These are phyloP conservation scores for Eubasilissa regina DNA, from an alignment of 1,140 invertebrate species.

Conservation along the genomic window DNA sequence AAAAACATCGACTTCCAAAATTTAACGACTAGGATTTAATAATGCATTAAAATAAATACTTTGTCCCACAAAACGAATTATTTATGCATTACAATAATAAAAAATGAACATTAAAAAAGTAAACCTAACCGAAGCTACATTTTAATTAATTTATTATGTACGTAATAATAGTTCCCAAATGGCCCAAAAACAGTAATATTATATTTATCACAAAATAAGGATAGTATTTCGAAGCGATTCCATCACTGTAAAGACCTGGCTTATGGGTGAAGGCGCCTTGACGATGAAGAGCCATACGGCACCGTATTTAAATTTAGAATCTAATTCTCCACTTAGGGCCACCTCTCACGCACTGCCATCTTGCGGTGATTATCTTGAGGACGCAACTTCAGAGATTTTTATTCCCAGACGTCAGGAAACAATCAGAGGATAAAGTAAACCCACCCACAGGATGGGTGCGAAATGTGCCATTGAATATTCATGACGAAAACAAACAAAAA, in stretches of 20 bases:
- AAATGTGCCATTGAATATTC: neutral
- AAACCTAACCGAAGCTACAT: no score
- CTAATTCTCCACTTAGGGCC: constrained; percentile 49
- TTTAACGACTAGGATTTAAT: no score
- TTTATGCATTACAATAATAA: no score
- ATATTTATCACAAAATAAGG: no score
- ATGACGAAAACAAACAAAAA: neutral
- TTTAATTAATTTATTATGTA: no score
- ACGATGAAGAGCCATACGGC: constrained; percentile 52
- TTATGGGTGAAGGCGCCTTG: constrained; percentile 26
- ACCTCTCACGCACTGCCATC: constrained; percentile 32
- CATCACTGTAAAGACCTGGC: neutral
- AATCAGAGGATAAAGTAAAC: constrained; percentile 18
- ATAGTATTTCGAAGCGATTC: neutral
- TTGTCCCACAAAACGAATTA: no score
- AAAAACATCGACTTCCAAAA: no score
- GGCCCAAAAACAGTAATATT: no score
- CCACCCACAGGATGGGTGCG: neutral
- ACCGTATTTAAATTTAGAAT: constrained; percentile 56
- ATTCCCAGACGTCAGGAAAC: constrained; percentile 12
- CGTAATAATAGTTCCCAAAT: no score
- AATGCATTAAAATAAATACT: no score
- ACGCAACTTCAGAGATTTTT: constrained; percentile 18
- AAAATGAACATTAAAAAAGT: no score
- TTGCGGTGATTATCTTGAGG: constrained; percentile 45